Conservation (phyloP, 2,797 vertebrate genomes). For the Streptopelia turtur region DNA sequence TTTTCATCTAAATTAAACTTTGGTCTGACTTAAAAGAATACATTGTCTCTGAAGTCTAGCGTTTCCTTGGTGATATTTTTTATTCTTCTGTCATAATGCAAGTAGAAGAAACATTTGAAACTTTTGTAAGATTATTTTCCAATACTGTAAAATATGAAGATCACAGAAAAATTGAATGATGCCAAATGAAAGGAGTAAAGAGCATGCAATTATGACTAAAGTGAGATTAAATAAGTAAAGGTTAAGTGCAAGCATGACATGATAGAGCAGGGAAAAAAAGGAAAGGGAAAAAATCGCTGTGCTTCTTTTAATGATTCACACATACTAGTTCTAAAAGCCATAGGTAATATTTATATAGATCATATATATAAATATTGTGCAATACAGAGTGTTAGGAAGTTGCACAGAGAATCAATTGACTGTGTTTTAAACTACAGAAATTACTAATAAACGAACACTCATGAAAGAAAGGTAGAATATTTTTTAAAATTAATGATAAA, state of each 20-base stretch:
- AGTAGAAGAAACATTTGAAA: slow-evolving; percentile 41
- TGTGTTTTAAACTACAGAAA: not conserved
- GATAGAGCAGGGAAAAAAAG: not conserved
- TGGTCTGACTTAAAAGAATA: slow-evolving; percentile 70
- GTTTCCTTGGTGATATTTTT: slow-evolving; percentile 69
- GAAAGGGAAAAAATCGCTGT: not conserved
- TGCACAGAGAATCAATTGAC: not conserved
- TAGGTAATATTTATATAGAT: not conserved
- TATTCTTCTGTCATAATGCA: slow-evolving; percentile 37
- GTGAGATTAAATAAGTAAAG: slow-evolving; percentile 48
- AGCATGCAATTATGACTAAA: slow-evolving; percentile 28
- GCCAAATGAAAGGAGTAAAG: slow-evolving; percentile 21
- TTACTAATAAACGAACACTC: not conserved
- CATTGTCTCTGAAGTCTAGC: slow-evolving; percentile 61
- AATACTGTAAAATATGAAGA: slow-evolving; percentile 19
- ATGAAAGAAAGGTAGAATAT: not conserved
- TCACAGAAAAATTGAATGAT: slow-evolving; percentile 32
- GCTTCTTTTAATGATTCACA: not conserved
- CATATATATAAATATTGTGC: accelerated
- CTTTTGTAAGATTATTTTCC: slow-evolving; percentile 51
- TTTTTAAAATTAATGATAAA: not conserved
- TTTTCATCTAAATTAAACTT: slow-evolving; percentile 77
- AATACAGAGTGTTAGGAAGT: not conserved
- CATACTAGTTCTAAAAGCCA: not conserved
- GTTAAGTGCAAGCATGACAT: slow-evolving; percentile 44